phyloP scores from a whole-genome alignment of 2,888 invertebrate genomes.

The Ophion ellenae region DNA sequence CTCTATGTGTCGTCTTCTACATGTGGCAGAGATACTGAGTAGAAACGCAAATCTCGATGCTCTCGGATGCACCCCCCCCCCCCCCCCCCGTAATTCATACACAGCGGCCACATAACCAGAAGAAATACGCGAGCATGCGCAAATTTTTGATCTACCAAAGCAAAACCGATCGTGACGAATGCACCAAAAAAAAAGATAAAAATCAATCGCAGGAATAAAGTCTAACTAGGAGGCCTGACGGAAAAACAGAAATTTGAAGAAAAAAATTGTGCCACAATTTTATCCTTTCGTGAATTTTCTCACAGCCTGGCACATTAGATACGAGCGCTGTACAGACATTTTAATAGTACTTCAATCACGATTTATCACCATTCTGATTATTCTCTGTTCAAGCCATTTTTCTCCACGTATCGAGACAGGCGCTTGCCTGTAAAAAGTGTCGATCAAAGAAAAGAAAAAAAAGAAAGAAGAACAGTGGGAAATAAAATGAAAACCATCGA shows the following conservation, averaged over 20 bases:
- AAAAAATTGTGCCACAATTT: no score
- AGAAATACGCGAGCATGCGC: not conserved
- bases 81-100: not conserved
- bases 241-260: no score
- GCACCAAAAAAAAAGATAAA: not conserved
- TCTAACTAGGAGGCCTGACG: not conserved
- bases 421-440: no score
- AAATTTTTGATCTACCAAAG: not conserved
- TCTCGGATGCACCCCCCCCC: not conserved
- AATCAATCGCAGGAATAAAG: not conserved
- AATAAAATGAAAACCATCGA: constrained; percentile 12
- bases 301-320: no score
- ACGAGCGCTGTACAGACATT: no score
- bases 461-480: not conserved
- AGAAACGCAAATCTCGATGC: constrained; percentile 32
- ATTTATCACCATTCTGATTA: no score
- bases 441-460: no score
- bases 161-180: not conserved
- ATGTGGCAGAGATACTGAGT: not conserved
- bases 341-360: no score
- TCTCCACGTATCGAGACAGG: not conserved
- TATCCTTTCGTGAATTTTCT: no score
- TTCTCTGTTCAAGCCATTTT: no score
- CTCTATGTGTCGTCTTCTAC: not conserved
- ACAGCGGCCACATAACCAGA: not conserved